Evolutionary conservation across 2,888 invertebrate species (phyloP).

Genomic region (Cotesia congregata): DNA sequence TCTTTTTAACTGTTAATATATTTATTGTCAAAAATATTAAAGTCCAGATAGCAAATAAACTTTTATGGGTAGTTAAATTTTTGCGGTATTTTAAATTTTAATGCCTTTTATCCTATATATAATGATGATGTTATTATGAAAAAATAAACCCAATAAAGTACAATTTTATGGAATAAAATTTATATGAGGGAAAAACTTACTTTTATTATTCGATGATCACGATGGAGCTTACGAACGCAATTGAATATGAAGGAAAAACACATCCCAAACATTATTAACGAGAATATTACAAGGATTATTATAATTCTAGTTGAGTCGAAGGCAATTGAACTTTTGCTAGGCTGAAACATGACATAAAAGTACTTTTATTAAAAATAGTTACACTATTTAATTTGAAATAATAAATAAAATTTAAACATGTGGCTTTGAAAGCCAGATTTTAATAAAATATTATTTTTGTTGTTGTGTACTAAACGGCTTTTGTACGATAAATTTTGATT

Average conservation of each 20-base stretch:
- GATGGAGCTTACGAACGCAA: conserved; percentile 86
- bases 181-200: conserved; percentile 71
- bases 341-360: conserved; percentile 55
- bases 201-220: conserved; percentile 89
- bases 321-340: conserved; percentile 49
- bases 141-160: conserved; percentile 1
- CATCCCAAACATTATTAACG: conserved; percentile 89
- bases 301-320: conserved; percentile 81
- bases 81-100: not conserved
- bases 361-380: not conserved
- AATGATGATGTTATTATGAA: not conserved
- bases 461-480: too few relatives aligned
- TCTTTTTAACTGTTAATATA: too few relatives aligned
- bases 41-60: not conserved
- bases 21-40: not conserved
- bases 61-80: conserved; percentile 22
- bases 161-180: not conserved
- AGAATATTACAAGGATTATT: conserved; percentile 90
- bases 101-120: not conserved
- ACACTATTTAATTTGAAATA: too few relatives aligned
- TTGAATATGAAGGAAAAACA: conserved; percentile 90
- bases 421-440: too few relatives aligned
- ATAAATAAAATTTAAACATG: too few relatives aligned
- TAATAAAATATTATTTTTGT: too few relatives aligned
- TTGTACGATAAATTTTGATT: too few relatives aligned